These are phyloP conservation scores for Hydractinia symbiolongicarpus DNA, from an alignment of 30 jellyfish, hydroid and myxozoan species.

Conservation along the genomic window DNA sequence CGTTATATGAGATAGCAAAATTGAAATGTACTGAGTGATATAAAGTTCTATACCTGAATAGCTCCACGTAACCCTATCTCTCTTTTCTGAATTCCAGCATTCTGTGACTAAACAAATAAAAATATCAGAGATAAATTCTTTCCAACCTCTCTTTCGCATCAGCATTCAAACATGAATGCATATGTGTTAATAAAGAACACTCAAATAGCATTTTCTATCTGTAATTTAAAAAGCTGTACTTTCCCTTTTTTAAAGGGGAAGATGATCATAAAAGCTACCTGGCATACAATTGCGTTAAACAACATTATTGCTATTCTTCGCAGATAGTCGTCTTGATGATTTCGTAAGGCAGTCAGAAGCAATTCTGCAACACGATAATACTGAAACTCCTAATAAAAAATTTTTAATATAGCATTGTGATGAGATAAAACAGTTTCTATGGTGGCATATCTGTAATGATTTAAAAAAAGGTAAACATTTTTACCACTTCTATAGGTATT, in stretches of 20 bases:
- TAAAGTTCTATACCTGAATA: slow-evolving; percentile 8
- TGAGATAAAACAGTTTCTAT: background rate
- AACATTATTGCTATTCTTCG: slow-evolving; percentile 36
- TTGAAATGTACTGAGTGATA: too few relatives aligned
- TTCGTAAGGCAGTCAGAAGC: slow-evolving; percentile 31
- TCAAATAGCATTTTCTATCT: background rate
- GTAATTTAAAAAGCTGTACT: background rate
- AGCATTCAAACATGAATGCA: background rate
- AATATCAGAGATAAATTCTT: background rate
- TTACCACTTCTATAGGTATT: slow-evolving; percentile 57
- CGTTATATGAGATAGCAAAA: too few relatives aligned
- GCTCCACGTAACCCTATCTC: slow-evolving; percentile 50
- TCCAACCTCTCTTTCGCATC: background rate
- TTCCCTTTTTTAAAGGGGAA: too few relatives aligned
- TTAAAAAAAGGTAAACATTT: background rate
- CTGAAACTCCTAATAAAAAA: slow-evolving; percentile 37
- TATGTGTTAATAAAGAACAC: too few relatives aligned
- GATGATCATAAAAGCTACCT: slow-evolving; percentile 1
- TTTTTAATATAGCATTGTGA: too few relatives aligned
- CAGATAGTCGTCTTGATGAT: slow-evolving; percentile 28
- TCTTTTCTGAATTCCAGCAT: slow-evolving; percentile 15
- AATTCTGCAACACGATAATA: slow-evolving; percentile 26
- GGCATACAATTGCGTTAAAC: slow-evolving; percentile 51
- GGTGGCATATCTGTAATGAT: background rate
- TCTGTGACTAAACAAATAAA: background rate